A percentile compares a stretch with the other conserved stretches of the same genome.
These are phyloP conservation scores for Riptortus pedestris DNA, from an alignment of 1,140 invertebrate genomes.

Conservation along the genomic window DNA sequence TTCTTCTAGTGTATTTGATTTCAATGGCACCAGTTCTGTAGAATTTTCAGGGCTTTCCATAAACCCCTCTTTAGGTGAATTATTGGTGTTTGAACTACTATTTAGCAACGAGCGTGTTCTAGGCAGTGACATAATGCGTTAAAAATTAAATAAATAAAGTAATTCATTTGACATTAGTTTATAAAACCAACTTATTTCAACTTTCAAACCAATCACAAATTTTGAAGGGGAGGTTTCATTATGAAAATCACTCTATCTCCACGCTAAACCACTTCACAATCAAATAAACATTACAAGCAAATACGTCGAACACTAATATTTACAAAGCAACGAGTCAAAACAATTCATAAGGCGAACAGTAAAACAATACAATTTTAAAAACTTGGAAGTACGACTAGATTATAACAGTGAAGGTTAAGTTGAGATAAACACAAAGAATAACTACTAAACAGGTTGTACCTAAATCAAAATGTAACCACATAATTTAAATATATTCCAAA, in stretches of 20 bases:
- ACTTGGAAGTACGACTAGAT: slow-evolving; percentile 15
- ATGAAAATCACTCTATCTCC: neutral
- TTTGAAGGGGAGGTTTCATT: slow-evolving; percentile 15
- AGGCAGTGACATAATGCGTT: slow-evolving; percentile 23
- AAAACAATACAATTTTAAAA: neutral
- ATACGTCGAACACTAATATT: neutral
- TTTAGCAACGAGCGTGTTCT: slow-evolving; percentile 24
- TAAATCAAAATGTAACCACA: neutral
- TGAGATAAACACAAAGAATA: slow-evolving; percentile 12
- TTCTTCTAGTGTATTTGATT: slow-evolving; percentile 23
- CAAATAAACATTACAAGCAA: neutral
- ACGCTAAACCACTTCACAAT: neutral
- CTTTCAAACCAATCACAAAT: neutral
- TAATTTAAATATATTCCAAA: neutral
- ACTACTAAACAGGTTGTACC: neutral
- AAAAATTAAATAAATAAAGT: neutral
- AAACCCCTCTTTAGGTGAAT: slow-evolving; percentile 21
- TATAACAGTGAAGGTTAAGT: slow-evolving; percentile 10
- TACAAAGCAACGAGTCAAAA: neutral
- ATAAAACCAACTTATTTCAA: neutral
- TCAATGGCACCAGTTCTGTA: slow-evolving; percentile 15
- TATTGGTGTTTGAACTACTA: slow-evolving; percentile 20
- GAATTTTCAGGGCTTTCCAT: slow-evolving; percentile 21
- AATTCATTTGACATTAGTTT: slow-evolving; percentile 10
- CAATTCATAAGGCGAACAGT: neutral